Evolutionary conservation across 2,113 vertebrate species (phyloP).

Genomic region (Aviceda subcristata): DNA sequence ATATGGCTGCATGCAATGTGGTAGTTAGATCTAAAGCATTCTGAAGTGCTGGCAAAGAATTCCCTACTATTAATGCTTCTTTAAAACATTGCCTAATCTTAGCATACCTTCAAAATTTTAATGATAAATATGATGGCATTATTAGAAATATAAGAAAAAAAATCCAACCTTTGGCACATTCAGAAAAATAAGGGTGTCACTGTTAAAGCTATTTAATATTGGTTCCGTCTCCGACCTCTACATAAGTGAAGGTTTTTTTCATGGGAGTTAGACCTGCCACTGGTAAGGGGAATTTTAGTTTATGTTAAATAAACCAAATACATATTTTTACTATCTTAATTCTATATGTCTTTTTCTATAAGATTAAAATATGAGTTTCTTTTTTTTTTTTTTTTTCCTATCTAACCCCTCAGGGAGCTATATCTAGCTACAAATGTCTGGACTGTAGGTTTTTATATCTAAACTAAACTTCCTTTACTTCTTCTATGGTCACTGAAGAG

Average conservation of each 20-base stretch:
- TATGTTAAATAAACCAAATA: not conserved
- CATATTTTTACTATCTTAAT: not conserved
- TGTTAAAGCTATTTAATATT: not conserved
- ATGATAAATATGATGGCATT: not conserved
- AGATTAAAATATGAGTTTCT: not conserved
- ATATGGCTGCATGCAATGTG: not conserved
- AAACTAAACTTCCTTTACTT: not conserved
- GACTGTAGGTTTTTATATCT: not conserved
- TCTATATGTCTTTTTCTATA: not conserved
- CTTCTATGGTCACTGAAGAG: not conserved
- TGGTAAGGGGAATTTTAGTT: conserved; percentile 8
- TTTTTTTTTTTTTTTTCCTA: not conserved
- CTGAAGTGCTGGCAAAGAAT: not conserved
- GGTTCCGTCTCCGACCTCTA: not conserved
- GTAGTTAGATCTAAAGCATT: not conserved
- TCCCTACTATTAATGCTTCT: not conserved
- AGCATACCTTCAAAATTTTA: not conserved
- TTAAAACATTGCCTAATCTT: not conserved
- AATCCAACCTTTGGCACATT: not conserved
- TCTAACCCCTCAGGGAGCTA: not conserved
- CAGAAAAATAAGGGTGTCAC: not conserved
- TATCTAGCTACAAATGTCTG: not conserved
- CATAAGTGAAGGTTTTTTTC: not conserved
- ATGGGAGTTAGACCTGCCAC: not conserved
- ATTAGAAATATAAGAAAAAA: not conserved